phyloP scores from a whole-genome alignment of 2,888 invertebrate genomes.

The Alitta virens region DNA sequence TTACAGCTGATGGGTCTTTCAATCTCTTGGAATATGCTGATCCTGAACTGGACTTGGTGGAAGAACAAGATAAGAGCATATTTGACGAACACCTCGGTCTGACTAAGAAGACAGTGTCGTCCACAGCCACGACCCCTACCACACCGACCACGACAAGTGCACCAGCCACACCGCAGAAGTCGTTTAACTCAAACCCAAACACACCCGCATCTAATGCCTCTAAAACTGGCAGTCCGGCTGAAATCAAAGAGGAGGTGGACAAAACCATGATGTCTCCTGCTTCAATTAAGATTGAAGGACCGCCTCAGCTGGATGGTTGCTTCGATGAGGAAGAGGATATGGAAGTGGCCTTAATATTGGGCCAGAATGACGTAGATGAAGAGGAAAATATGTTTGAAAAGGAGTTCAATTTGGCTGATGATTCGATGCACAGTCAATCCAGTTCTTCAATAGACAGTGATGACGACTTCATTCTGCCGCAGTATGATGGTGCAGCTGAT shows the following conservation, averaged over 20 bases:
- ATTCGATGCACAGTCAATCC: too few species aligned
- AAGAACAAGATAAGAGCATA: conserved; percentile 73
- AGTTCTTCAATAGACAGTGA: too few species aligned
- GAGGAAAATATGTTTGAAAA: too few species aligned
- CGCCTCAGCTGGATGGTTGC: conserved; percentile 1
- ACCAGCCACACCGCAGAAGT: too few species aligned
- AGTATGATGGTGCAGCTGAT: conserved; percentile 1
- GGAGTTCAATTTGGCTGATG: too few species aligned
- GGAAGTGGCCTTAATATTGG: background rate
- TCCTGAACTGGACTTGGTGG: conserved; percentile 76
- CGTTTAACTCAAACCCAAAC: too few species aligned
- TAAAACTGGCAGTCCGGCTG: too few species aligned
- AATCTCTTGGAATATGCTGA: conserved; percentile 94
- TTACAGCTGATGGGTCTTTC: conserved; percentile 70
- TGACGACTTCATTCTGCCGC: background rate
- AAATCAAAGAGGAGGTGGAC: background rate
- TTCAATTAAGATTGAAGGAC: background rate
- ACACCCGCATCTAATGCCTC: too few species aligned
- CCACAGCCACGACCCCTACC: background rate
- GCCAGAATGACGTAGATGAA: too few species aligned
- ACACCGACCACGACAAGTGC: background rate
- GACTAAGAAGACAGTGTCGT: conserved; percentile 5
- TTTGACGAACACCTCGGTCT: conserved; percentile 74
- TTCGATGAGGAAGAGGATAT: background rate
- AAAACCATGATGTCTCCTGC: background rate